These are phyloP conservation scores for Chaetophractus vellerosus DNA, from an alignment of 2,797 vertebrate genomes.

Conservation along the genomic window DNA sequence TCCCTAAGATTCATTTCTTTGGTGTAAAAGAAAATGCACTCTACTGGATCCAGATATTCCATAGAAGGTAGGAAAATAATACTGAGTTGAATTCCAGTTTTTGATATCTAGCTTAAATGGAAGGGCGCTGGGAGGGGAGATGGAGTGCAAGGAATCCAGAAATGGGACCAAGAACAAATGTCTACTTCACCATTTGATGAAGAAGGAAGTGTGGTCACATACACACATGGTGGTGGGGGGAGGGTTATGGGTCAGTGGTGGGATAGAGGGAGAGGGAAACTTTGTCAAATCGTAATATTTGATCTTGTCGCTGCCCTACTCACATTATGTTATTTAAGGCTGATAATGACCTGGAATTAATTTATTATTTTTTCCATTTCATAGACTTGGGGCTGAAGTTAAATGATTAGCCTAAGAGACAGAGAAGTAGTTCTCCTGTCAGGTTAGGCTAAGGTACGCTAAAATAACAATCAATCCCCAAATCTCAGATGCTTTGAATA, in stretches of 20 bases:
- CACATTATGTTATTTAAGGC: constrained; percentile 18
- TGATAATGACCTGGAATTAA: not conserved
- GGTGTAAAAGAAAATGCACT: not conserved
- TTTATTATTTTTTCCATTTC: constrained; percentile 22
- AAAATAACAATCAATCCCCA: not conserved
- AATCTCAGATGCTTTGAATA: constrained; percentile 21
- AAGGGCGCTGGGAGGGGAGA: not conserved
- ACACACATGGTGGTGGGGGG: not conserved
- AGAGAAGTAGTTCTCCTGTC: not conserved
- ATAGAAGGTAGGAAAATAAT: not conserved
- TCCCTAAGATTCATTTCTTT: constrained; percentile 41
- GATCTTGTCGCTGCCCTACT: not conserved
- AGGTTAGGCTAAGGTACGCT: not conserved
- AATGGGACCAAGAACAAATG: not conserved
- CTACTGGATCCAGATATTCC: not conserved
- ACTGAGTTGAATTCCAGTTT: constrained; percentile 20
- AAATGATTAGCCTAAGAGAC: not conserved
- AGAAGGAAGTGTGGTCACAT: not conserved
- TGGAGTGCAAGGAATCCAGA: constrained; percentile 26
- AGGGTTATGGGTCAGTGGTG: not conserved
- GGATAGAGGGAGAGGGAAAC: not conserved
- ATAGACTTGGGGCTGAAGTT: not conserved
- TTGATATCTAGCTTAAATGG: constrained; percentile 48
- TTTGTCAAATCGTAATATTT: not conserved
- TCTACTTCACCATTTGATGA: constrained; percentile 37